Evolutionary conservation across 1,140 invertebrate genomes (phyloP).

Genomic region (Drosophila kohkoa): DNA sequence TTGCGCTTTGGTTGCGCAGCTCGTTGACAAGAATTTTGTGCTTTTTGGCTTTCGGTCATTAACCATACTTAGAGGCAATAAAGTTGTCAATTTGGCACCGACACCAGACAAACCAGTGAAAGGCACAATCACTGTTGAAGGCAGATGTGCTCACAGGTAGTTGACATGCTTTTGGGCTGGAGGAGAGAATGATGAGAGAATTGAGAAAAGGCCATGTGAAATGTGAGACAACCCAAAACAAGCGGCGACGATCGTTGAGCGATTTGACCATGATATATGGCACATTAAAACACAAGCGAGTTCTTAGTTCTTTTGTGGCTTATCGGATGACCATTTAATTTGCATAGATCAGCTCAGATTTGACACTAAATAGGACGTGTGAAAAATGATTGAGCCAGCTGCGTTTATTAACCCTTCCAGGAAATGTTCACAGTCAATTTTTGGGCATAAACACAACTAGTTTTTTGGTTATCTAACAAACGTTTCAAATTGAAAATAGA

Average conservation of each 20-base stretch:
- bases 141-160: conserved; percentile 44
- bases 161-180: conserved; percentile 55
- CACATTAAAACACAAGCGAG: conserved; percentile 8
- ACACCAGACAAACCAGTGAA: conserved; percentile 55
- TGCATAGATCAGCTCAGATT: conserved; percentile 43
- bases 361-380: conserved; percentile 41
- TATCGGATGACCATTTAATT: conserved; percentile 46
- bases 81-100: conserved; percentile 68
- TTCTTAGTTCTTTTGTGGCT: not conserved
- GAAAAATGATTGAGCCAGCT: conserved; percentile 19
- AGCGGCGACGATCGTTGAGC: not conserved
- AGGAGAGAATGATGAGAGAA: conserved; percentile 1
- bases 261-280: conserved; percentile 26
- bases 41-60: conserved; percentile 51
- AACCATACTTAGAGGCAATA: conserved; percentile 79
- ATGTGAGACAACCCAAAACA: conserved; percentile 9
- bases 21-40: conserved; percentile 31
- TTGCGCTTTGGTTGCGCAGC: conserved; percentile 25
- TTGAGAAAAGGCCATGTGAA: conserved; percentile 7
- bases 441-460: not conserved
- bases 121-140: no score
- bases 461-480: conserved; percentile 5
- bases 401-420: conserved; percentile 1
- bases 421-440: conserved; percentile 7
- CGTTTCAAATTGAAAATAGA: conserved; percentile 4